Evolutionary conservation across 2,113 vertebrate genomes (phyloP), one percentile per base, ranked within the genome.

Genomic region (Glaucomys volans): DNA sequence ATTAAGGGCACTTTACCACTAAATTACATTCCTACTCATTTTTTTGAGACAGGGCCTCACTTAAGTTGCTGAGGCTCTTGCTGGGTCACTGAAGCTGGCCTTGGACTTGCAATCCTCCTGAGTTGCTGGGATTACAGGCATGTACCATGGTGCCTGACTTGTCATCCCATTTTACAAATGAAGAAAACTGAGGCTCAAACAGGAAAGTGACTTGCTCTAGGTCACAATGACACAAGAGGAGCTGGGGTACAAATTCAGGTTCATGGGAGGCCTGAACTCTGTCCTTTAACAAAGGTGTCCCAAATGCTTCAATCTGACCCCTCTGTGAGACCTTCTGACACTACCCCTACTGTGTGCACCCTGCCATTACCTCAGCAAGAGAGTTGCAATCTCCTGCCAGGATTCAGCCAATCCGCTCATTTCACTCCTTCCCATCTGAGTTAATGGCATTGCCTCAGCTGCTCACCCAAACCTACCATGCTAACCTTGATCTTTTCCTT

Each of bases 341-440:
- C 32, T 6, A 9, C 30, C 17, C 2, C 40, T 35, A 9, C 57
- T 18, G 13, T 32, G 26, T 18, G n/a, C 7, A 7, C 54, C 71
- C 67, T 26, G 6, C 64, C 37, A 37, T 74, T 4, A 74, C 66
- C 30, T 87, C 57, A 62, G 64, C 50, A 91, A 1, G 57, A 81
- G 64, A 35, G 1, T 12, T 7, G 32, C 0, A 32, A 37, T 35
- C 40, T n/a, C 30, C 37, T 0, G 2, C 28, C 16, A 1, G 0
- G 6, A 50, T 6, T 8, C 28, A 1, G 0, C 28, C n/a, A 5
- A 1, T 28, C 67, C 42, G 71, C 67, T 12, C 26, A 47, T 13
- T 4, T 17, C 26, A 5, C 75, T 69, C 47, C 86, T 71, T 47
- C 28, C 66, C 24, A 6, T 37, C 22, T 16, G 14, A 50, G 71